These are phyloP conservation scores for Hydrolagus colliei DNA, from an alignment of 2,797 vertebrate genomes.

Conservation along the genomic window DNA sequence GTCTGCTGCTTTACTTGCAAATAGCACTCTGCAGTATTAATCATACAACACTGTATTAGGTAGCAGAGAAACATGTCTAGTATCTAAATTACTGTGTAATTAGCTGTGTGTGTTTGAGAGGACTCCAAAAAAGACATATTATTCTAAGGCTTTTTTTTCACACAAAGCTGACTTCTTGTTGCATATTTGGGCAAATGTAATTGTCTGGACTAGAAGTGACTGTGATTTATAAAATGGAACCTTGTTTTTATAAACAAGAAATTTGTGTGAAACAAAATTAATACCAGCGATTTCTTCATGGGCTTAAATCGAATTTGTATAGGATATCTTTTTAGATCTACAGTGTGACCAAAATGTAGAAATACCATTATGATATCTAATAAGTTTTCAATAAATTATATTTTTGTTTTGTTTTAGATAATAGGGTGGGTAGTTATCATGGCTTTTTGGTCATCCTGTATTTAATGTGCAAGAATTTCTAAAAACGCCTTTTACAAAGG, in stretches of 20 bases:
- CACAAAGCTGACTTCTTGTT: background rate
- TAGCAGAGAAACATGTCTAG: background rate
- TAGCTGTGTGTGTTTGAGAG: conserved; percentile 8
- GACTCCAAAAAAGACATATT: background rate
- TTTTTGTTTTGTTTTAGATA: too few relatives aligned
- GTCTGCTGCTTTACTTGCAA: conserved; percentile 24
- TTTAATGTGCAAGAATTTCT: too few relatives aligned
- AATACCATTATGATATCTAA: too few relatives aligned
- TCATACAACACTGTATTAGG: background rate
- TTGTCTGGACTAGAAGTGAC: background rate
- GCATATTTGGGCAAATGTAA: background rate
- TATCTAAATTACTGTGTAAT: conserved; percentile 16
- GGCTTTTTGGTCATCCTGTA: too few relatives aligned
- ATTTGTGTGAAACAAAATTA: background rate
- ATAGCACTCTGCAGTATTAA: background rate
- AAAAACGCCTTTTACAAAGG: too few relatives aligned
- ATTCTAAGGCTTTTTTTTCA: background rate
- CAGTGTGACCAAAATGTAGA: too few relatives aligned
- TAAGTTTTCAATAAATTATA: too few relatives aligned
- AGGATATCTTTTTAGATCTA: background rate
- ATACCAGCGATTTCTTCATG: background rate
- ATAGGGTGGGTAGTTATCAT: too few relatives aligned
- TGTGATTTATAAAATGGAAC: too few relatives aligned
- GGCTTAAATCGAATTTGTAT: background rate
- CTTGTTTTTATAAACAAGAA: background rate